Conservation (phyloP, 1,140 invertebrate genomes). For the Leptoteleia sp. region DNA sequence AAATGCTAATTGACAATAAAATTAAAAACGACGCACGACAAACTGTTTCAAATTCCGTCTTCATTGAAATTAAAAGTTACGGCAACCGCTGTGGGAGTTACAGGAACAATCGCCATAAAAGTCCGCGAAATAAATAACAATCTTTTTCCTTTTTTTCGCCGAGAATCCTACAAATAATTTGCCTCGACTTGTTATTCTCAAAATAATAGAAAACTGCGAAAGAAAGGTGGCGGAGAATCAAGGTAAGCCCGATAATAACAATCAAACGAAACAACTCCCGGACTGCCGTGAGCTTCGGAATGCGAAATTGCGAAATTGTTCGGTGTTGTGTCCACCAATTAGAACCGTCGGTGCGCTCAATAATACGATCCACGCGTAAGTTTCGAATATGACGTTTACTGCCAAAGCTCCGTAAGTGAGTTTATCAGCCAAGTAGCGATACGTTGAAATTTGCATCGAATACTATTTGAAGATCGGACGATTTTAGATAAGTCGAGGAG, state of each 20-base stretch:
- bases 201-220: slow-evolving; percentile 1
- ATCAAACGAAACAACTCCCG: slow-evolving; percentile 27
- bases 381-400: slow-evolving; percentile 23
- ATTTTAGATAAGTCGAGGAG: slow-evolving; percentile 36
- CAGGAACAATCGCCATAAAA: no score
- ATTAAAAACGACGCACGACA: no score
- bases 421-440: slow-evolving; percentile 36
- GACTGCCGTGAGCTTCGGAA: slow-evolving; percentile 14
- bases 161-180: not conserved
- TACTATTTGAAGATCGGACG: slow-evolving; percentile 25
- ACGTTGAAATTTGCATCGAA: slow-evolving; percentile 34
- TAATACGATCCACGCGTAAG: slow-evolving; percentile 24
- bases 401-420: slow-evolving; percentile 13
- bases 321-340: slow-evolving; percentile 36
- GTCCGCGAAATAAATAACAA: no score
- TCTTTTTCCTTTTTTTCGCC: no score
- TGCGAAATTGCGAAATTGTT: slow-evolving; percentile 46
- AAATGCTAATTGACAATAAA: no score
- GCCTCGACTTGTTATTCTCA: not conserved
- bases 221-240: not conserved
- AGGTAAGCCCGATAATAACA: slow-evolving; percentile 20
- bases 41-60: no score
- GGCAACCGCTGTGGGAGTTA: no score
- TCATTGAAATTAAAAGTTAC: no score
- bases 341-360: slow-evolving; percentile 14